A percentile compares a stretch with the other conserved stretches of the same genome.
Conservation (phyloP, 2,797 vertebrate genomes). For the Gila robusta region DNA sequence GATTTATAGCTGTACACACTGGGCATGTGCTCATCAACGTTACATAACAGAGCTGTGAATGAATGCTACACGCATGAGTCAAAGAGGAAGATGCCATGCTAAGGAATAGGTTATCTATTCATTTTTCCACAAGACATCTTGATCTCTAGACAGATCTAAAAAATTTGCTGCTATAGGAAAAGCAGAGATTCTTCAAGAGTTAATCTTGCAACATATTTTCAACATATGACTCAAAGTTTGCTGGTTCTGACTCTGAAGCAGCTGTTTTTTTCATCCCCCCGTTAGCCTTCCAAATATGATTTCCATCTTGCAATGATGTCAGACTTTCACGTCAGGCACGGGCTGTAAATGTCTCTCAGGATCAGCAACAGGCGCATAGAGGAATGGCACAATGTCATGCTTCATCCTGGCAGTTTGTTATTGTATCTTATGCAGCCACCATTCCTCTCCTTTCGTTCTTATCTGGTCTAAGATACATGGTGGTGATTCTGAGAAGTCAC, state of each 20-base stretch:
- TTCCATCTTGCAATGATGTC: conserved; percentile 57
- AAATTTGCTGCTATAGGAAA: background rate
- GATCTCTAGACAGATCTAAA: background rate
- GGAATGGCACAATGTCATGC: conserved; percentile 48
- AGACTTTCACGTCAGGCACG: conserved; percentile 44
- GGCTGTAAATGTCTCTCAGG: conserved; percentile 58
- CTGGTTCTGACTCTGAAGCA: conserved; percentile 19
- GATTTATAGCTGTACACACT: conserved; percentile 54
- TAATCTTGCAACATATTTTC: background rate
- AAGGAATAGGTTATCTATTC: conserved; percentile 26
- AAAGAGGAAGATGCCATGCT: conserved; percentile 37
- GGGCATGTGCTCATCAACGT: conserved; percentile 42
- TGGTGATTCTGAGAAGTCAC: background rate
- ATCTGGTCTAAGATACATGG: conserved; percentile 50
- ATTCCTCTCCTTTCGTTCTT: conserved; percentile 22
- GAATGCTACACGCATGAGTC: conserved; percentile 18
- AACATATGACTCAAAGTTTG: conserved; percentile 2
- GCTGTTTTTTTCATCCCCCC: conserved; percentile 60
- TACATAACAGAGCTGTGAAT: conserved; percentile 45
- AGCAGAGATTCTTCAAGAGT: conserved; percentile 2
- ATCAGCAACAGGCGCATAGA: conserved; percentile 54
- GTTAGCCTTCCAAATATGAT: conserved; percentile 61
- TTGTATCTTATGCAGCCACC: conserved; percentile 59
- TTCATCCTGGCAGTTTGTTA: conserved; percentile 61
- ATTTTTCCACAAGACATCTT: conserved; percentile 10